Conservation (phyloP, 2,888 invertebrate species). For the Drosophila hamatofila region DNA sequence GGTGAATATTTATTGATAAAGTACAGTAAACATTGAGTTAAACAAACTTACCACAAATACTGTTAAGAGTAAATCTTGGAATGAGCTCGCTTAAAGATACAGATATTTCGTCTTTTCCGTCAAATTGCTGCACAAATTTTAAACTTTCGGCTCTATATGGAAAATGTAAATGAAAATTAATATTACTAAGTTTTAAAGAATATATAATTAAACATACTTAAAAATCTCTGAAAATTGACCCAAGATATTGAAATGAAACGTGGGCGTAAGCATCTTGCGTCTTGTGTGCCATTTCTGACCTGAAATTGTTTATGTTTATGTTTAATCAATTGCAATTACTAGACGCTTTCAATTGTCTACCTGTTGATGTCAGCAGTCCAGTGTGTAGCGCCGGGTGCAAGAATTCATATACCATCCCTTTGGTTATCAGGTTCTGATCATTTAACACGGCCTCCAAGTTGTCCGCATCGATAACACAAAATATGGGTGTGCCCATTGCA, state of each 20-base stretch:
- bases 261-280: constrained; percentile 80
- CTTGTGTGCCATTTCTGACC: constrained; percentile 80
- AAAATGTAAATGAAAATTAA: not conserved
- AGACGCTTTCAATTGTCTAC: constrained; percentile 13
- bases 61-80: constrained; percentile 79
- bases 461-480: constrained; percentile 74
- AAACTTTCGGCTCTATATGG: constrained; percentile 72
- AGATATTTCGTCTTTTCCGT: constrained; percentile 31
- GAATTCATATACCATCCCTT: constrained; percentile 70
- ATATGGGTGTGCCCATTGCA: constrained; percentile 47
- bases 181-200: not conserved
- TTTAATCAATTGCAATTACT: not conserved
- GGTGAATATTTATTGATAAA: not conserved
- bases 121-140: constrained; percentile 69
- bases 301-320: constrained; percentile 32
- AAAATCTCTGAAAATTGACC: constrained; percentile 79
- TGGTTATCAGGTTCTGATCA: constrained; percentile 71
- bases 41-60: constrained; percentile 70
- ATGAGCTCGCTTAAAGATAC: constrained; percentile 73
- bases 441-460: constrained; percentile 72
- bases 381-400: constrained; percentile 74
- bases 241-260: constrained; percentile 82
- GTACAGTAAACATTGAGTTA: not conserved
- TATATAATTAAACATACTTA: constrained; percentile 55
- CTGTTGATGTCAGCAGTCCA: constrained; percentile 75